Evolutionary conservation across 2,888 invertebrate genomes (phyloP).

Genomic region (Malthinus flaveolus): DNA sequence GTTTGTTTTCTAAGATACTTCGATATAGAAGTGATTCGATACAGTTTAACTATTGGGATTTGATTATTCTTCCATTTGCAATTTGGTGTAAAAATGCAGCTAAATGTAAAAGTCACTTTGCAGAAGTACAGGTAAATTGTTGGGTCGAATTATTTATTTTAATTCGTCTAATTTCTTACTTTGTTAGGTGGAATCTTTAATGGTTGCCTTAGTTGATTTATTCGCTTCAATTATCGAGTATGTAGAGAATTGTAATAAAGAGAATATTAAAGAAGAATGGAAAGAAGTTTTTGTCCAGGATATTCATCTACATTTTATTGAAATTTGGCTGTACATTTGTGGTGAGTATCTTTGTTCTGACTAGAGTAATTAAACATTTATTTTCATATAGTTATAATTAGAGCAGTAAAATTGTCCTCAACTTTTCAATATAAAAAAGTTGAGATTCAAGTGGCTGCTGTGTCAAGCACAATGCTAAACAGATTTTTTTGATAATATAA

Average conservation of each 20-base stretch:
- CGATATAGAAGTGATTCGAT: conserved; percentile 39
- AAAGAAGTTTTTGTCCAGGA: conserved; percentile 72
- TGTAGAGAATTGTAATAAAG: conserved; percentile 49
- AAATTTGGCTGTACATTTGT: conserved; percentile 58
- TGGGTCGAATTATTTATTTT: not conserved
- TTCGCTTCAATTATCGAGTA: conserved; percentile 56
- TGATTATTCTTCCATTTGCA: conserved; percentile 69
- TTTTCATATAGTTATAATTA: too few relatives aligned
- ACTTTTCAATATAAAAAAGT: too few relatives aligned
- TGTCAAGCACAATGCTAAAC: too few relatives aligned
- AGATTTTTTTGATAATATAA: too few relatives aligned
- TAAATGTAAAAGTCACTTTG: conserved; percentile 51
- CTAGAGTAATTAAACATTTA: not conserved
- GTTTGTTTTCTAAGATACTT: conserved; percentile 50
- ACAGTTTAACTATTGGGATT: conserved; percentile 70
- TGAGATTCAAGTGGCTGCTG: too few relatives aligned
- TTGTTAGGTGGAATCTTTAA: conserved; percentile 42
- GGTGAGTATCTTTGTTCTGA: conserved; percentile 42
- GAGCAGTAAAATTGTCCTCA: too few relatives aligned
- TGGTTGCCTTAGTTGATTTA: conserved; percentile 59
- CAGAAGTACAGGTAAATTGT: conserved; percentile 59
- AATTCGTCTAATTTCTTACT: not conserved
- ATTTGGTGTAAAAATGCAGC: conserved; percentile 65
- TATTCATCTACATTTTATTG: conserved; percentile 58
- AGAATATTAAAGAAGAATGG: conserved; percentile 71